Conservation (phyloP, 1,140 invertebrate species). For the Meloidogyne hapla region DNA sequence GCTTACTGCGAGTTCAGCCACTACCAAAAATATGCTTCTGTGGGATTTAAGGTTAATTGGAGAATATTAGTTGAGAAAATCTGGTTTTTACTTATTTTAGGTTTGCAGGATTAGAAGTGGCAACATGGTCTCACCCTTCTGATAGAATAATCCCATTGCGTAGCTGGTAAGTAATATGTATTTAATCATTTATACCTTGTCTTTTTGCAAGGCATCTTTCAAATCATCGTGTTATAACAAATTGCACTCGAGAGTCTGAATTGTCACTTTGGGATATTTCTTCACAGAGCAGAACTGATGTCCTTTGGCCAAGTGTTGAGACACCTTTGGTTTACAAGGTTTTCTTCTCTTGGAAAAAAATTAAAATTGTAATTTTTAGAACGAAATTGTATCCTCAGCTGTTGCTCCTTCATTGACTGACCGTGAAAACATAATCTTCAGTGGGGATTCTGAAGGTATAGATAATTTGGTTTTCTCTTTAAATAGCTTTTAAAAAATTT, state of each 20-base stretch:
- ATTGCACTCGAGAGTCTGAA: conserved; percentile 43
- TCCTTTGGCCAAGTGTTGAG: conserved; percentile 44
- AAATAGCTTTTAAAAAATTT: neutral
- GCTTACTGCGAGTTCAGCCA: conserved; percentile 49
- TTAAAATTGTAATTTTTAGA: neutral
- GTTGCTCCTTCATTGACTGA: conserved; percentile 12
- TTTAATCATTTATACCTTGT: neutral
- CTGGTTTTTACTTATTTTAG: conserved; percentile 20
- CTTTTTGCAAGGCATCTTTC: conserved; percentile 12
- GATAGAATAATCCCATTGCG: conserved; percentile 41
- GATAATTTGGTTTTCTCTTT: neutral
- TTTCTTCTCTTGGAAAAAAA: neutral
- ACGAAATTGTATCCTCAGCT: conserved; percentile 3
- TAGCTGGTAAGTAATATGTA: conserved; percentile 18
- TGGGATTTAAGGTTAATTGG: conserved; percentile 44
- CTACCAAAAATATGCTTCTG: conserved; percentile 50
- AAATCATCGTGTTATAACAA: conserved; percentile 40
- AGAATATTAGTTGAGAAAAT: neutral
- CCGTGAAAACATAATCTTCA: conserved; percentile 35
- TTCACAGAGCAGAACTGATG: conserved; percentile 41
- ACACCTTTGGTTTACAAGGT: conserved; percentile 42
- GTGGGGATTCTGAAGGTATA: conserved; percentile 50
- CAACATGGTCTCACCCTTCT: conserved; percentile 44
- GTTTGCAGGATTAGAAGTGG: conserved; percentile 48
- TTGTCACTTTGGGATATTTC: conserved; percentile 41